Evolutionary conservation across 2,113 vertebrate genomes (phyloP), one percentile per base, ranked within the genome.

Genomic region (Baryphthengus martii): DNA sequence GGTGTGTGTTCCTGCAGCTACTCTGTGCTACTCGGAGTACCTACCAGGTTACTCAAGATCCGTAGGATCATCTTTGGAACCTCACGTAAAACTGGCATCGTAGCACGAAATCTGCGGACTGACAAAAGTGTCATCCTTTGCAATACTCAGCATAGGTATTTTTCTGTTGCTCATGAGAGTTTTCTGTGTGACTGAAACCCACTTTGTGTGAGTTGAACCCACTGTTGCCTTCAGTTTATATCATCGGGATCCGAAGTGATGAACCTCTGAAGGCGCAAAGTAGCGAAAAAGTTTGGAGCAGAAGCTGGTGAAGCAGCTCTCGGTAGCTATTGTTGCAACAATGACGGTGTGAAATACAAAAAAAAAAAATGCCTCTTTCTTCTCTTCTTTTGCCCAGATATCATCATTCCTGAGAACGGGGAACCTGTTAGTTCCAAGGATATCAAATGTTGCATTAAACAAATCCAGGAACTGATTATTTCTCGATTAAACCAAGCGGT

Each of bases 391-490:
- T 21, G 5, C 29, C 17, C 97, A 99, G 99, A 99, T 65, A 98
- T 99, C 93, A 99, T 99, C 21, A 97, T 99, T 56, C 98, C 99
- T 11, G 98, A 98, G 67, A 99, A 98, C 4, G 99, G 99, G 58
- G 99, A 99, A n/a, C 98, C 99, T 13, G 98, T 99, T 52, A 98
- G 98, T 35, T 98, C 98, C 42, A 98, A 98, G 97, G 99, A 99
- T 95, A 99, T 99, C 76, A 99, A 99, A 39, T 98, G 98, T 31
- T 99, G 99, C 81, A 99, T 99, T 94, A 98, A 98, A 29, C 98
- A 99, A 97, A 99, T 99, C 93, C 99, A 99, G 97, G 99, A 99
- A 52, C 98, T 99, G 95, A 99, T 99, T 28, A 99, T 99, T 78
- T 98, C 98, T 40, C 97, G 98, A 14, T 97, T 99, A 28, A 99